Base-by-base conservation (phyloP, 2,113 vertebrate species). In the Ictalurus punctatus region DNA sequence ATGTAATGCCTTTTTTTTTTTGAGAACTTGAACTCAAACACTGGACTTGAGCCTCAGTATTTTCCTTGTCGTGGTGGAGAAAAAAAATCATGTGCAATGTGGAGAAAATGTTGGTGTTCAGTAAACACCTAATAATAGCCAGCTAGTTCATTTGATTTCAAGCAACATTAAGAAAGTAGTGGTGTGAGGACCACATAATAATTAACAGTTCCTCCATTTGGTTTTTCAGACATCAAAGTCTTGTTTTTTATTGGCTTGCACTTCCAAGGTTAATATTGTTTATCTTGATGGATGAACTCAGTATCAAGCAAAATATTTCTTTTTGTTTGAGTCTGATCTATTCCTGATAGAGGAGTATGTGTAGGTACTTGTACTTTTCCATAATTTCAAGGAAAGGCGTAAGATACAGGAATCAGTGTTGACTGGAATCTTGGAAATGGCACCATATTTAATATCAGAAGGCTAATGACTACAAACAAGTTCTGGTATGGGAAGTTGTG, bases 121-220 rank as follows among this genome's bases (percentile, higher is more conserved):
- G 23, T 52, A 52, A 79, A 79, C 13, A n/a, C 10, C 34, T 79
- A 79, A 48, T 79, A 79, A 52, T 44, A 79, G 25, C 48, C 76
- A 27, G 9, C 44, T n/a, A 79, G 44, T 27, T 52, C 23, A 54
- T 79, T 54, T 48, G 40, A 78, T 78, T 78, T 78, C 52, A 48
- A 79, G 76, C 76, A 54, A 79, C 44, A 79, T 79, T 79, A 79
- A 52, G 44, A n/a, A 79, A n/a, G 25, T 79, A 54, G 44, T 54
- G 76, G 44, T 27, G 44, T 79, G 25, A 79, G 16, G 44, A 54
- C 44, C 16, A 52, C 25, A n/a, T 79, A 79, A 52, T 79, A 56
- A 81, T 81, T 30, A 81, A 16, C 27, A 81, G 27, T 81, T 81
- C 52, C 16, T 56, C 16, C 78, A 81, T 81, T 82, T 10, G 5